phyloP scores from a whole-genome alignment of 2,888 invertebrate species.

The Unio pictorum region DNA sequence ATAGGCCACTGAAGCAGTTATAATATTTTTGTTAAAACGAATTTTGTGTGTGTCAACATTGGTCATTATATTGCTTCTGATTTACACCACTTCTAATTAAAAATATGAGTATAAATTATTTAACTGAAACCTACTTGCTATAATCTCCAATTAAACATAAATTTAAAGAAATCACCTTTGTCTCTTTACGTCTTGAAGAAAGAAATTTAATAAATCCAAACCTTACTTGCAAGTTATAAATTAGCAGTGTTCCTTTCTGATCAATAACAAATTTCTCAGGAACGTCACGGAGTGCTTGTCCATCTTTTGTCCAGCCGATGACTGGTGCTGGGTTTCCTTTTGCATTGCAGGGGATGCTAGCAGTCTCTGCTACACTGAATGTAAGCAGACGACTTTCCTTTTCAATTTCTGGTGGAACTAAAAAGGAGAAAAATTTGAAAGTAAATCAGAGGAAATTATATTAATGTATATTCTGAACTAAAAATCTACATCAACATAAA shows the following conservation, averaged over 20 bases:
- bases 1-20: too few relatives aligned
- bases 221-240: constrained; percentile 41
- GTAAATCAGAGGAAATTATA: not conserved
- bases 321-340: constrained; percentile 69
- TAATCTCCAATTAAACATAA: too few relatives aligned
- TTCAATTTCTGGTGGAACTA: constrained; percentile 69
- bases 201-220: not conserved
- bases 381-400: constrained; percentile 52
- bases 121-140: too few relatives aligned
- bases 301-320: constrained; percentile 70
- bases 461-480: not conserved
- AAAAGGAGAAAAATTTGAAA: constrained; percentile 12
- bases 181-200: too few relatives aligned
- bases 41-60: too few relatives aligned
- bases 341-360: constrained; percentile 62
- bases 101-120: too few relatives aligned
- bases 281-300: constrained; percentile 36
- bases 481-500: not conserved
- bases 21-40: too few relatives aligned
- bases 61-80: too few relatives aligned
- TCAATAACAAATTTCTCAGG: constrained; percentile 29
- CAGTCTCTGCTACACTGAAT: constrained; percentile 59
- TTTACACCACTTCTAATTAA: too few relatives aligned
- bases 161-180: too few relatives aligned
- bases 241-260: constrained; percentile 36